These are phyloP conservation scores for Pyrrhia umbra DNA, from an alignment of 2,888 invertebrate species.

Conservation along the genomic window DNA sequence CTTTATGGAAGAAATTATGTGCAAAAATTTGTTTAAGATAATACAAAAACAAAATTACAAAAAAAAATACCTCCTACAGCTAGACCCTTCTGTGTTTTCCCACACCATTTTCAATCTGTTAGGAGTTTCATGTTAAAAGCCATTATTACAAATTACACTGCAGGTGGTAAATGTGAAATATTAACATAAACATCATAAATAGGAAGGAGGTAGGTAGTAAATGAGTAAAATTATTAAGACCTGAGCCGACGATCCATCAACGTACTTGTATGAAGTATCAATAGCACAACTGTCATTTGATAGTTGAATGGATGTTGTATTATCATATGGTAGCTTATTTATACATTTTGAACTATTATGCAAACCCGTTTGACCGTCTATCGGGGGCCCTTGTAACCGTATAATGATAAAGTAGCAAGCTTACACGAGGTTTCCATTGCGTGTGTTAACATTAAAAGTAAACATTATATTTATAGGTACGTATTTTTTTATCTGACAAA, in stretches of 20 bases:
- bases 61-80: slow-evolving; percentile 27
- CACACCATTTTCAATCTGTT: slow-evolving; percentile 31
- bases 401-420: background rate
- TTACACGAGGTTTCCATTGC: background rate
- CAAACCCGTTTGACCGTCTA: slow-evolving; percentile 16
- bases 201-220: slow-evolving; percentile 27
- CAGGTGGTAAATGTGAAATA: slow-evolving; percentile 53
- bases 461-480: no score
- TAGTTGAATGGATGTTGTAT: slow-evolving; percentile 23
- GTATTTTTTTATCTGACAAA: no score
- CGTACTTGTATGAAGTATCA: slow-evolving; percentile 28
- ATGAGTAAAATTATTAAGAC: slow-evolving; percentile 38
- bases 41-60: slow-evolving; percentile 5
- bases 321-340: slow-evolving; percentile 13
- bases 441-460: no score
- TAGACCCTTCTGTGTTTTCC: slow-evolving; percentile 13
- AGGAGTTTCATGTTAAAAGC: slow-evolving; percentile 36
- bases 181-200: slow-evolving; percentile 32
- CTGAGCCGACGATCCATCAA: slow-evolving; percentile 38
- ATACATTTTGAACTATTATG: slow-evolving; percentile 25
- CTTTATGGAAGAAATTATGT: no score
- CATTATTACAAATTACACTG: slow-evolving; percentile 53
- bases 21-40: no score
- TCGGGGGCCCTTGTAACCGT: background rate
- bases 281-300: slow-evolving; percentile 36